Conservation (phyloP, 2,113 vertebrate genomes). For the Onychostruthus taczanowskii region DNA sequence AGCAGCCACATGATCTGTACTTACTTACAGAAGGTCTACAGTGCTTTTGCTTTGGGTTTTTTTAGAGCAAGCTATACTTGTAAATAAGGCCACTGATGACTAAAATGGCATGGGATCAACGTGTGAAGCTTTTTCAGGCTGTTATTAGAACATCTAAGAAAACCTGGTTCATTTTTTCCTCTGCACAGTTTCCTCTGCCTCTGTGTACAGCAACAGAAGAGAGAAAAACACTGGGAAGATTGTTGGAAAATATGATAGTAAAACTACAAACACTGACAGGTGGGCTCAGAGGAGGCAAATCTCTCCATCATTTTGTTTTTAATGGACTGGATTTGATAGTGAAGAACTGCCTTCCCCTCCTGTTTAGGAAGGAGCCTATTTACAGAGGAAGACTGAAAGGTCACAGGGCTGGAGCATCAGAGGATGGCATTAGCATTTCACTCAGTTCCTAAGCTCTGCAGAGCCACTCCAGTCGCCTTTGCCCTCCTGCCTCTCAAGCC, state of each 20-base stretch:
- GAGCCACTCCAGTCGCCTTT: not conserved
- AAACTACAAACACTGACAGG: conserved; percentile 1
- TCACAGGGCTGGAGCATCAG: accelerated
- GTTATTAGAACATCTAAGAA: conserved; percentile 37
- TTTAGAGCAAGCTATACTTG: not conserved
- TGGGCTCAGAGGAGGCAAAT: not conserved
- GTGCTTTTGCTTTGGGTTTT: not conserved
- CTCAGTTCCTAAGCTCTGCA: accelerated
- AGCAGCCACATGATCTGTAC: not conserved
- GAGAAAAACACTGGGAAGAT: conserved; percentile 30
- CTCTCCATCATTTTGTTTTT: not conserved
- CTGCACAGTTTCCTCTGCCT: conserved; percentile 15
- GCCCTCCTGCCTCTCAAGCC: not conserved
- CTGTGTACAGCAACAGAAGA: not conserved
- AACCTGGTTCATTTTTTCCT: conserved; percentile 30
- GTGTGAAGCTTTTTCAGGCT: conserved; percentile 10
- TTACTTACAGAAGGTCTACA: not conserved
- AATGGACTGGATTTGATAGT: not conserved
- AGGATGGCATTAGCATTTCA: not conserved
- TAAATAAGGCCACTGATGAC: conserved; percentile 22
- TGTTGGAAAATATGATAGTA: conserved; percentile 35
- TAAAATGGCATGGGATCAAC: not conserved
- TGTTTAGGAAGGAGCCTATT: not conserved
- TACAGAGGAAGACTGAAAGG: not conserved
- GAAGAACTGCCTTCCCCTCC: not conserved